Conservation (phyloP, 2,888 invertebrate species). For the Xanthia togata region DNA sequence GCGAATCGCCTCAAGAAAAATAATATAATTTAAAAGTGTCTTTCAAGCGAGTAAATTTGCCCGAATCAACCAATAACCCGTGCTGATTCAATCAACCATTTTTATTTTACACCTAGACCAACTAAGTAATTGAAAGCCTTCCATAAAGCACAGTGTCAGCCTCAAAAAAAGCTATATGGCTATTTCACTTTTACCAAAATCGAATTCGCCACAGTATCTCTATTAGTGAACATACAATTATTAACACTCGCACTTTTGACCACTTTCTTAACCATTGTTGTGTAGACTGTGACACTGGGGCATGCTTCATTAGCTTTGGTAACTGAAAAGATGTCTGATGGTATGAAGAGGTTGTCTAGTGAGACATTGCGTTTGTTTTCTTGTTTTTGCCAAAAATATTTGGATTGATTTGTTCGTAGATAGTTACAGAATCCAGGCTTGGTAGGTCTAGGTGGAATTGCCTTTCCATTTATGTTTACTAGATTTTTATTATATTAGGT, state of each 20-base stretch:
- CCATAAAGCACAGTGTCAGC: not conserved
- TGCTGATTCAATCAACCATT: not conserved
- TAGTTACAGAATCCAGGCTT: not conserved
- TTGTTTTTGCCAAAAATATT: not conserved
- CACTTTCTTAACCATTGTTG: constrained; percentile 50
- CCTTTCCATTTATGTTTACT: not conserved
- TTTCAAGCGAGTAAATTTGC: no score
- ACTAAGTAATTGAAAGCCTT: constrained; percentile 17
- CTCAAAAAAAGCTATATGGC: not conserved
- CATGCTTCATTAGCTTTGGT: constrained; percentile 26
- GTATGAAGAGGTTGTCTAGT: no score
- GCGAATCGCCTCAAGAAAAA: no score
- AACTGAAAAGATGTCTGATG: constrained; percentile 13
- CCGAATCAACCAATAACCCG: no score
- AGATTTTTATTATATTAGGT: no score
- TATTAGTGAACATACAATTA: constrained; percentile 49
- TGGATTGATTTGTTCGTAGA: not conserved
- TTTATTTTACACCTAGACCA: not conserved
- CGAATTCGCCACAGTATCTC: constrained; percentile 38
- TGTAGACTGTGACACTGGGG: not conserved
- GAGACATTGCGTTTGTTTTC: not conserved
- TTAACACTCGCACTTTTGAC: constrained; percentile 64
- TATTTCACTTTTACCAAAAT: constrained; percentile 58
- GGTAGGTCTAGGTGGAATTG: not conserved
- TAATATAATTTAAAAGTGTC: no score